phyloP scores from a whole-genome alignment of 2,113 vertebrate genomes.

The Cyprinodon variegatus region DNA sequence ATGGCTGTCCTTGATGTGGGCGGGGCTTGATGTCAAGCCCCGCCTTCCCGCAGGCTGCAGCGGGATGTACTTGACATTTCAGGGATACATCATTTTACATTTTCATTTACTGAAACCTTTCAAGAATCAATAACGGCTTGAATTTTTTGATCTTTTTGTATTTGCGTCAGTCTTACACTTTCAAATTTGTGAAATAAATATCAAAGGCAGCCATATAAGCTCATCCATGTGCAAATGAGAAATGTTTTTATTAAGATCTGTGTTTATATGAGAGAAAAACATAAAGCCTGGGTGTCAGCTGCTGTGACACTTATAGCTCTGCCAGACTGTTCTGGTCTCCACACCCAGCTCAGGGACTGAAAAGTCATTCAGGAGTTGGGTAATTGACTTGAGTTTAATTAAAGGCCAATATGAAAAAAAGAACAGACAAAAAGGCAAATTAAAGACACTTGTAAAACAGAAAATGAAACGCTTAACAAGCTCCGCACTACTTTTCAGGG shows the following conservation, averaged over 20 bases:
- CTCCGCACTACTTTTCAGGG: slow-evolving; percentile 55
- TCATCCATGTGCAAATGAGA: slow-evolving; percentile 13
- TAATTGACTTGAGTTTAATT: slow-evolving; percentile 79
- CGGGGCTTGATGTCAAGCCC: no score
- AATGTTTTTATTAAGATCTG: slow-evolving; percentile 39
- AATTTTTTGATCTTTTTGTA: no score
- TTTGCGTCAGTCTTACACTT: no score
- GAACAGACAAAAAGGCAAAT: slow-evolving; percentile 71
- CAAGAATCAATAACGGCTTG: no score
- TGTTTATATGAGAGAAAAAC: slow-evolving; percentile 33
- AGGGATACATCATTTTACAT: no score
- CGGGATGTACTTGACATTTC: no score
- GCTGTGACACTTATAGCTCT: slow-evolving; percentile 67
- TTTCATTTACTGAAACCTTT: no score
- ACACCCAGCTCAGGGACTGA: slow-evolving; percentile 50
- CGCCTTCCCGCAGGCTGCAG: no score
- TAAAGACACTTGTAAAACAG: slow-evolving; percentile 75
- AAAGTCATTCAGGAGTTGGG: slow-evolving; percentile 66
- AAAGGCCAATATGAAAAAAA: slow-evolving; percentile 64
- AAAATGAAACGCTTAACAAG: slow-evolving; percentile 78
- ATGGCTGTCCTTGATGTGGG: no score
- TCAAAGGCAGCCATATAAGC: no score
- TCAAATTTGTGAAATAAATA: no score
- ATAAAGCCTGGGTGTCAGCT: slow-evolving; percentile 69
- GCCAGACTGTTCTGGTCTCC: slow-evolving; percentile 52